These are phyloP conservation scores for Gasterosteus nipponicus DNA, from an alignment of 2,113 vertebrate genomes.

Conservation along the genomic window DNA sequence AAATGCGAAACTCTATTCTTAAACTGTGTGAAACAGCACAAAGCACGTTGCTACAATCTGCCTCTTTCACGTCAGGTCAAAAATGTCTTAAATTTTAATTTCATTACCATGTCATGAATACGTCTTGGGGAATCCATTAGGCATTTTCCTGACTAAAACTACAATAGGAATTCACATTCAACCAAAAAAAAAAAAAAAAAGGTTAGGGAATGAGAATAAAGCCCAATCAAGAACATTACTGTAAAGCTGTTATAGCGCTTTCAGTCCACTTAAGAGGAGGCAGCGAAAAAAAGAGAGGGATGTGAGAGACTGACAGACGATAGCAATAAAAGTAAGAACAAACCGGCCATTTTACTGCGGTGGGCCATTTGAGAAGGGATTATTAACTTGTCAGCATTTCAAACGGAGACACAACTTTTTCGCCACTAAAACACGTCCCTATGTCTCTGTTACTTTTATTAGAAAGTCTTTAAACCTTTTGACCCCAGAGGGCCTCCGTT, in stretches of 20 bases:
- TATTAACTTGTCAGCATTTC: slow-evolving; percentile 96
- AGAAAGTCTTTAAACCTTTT: slow-evolving; percentile 92
- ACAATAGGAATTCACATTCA: slow-evolving; percentile 61
- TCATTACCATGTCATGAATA: slow-evolving; percentile 77
- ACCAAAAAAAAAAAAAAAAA: slow-evolving; percentile 47
- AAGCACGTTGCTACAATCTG: slow-evolving; percentile 54
- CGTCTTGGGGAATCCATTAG: slow-evolving; percentile 66
- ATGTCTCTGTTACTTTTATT: slow-evolving; percentile 86
- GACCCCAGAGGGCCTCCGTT: slow-evolving; percentile 86
- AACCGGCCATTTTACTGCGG: slow-evolving; percentile 77
- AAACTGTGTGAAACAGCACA: slow-evolving; percentile 58
- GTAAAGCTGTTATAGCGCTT: slow-evolving; percentile 71
- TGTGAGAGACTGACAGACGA: slow-evolving; percentile 79
- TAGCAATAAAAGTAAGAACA: slow-evolving; percentile 79
- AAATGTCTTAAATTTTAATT: slow-evolving; percentile 68
- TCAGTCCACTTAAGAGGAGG: slow-evolving; percentile 70
- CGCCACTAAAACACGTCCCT: slow-evolving; percentile 75
- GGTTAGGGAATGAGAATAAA: slow-evolving; percentile 60
- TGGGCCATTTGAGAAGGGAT: slow-evolving; percentile 80
- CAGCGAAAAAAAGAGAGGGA: slow-evolving; percentile 52
- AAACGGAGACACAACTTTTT: slow-evolving; percentile 84
- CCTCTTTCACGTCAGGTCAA: slow-evolving; percentile 60
- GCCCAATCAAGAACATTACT: slow-evolving; percentile 57
- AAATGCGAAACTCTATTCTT: slow-evolving; percentile 30
- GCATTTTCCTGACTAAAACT: slow-evolving; percentile 63